phyloP scores from a whole-genome alignment of 2,113 vertebrate species.

The Pandion haliaetus region DNA sequence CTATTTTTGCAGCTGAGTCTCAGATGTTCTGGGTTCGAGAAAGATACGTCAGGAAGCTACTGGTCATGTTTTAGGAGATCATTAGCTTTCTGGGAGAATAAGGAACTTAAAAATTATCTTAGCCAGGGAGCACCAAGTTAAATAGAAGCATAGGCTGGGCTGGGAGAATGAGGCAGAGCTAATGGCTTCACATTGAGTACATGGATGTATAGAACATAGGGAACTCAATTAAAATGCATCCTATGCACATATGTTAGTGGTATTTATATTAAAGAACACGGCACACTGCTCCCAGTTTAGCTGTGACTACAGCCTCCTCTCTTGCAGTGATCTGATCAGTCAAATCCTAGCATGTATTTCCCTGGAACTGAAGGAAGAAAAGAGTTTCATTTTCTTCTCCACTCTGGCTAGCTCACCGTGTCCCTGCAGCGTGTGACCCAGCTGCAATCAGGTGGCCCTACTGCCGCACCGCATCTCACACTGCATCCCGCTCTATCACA shows the following conservation, averaged over 20 bases:
- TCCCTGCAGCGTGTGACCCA: not conserved
- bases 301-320: not conserved
- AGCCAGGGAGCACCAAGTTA: not conserved
- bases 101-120: not conserved
- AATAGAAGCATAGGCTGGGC: not conserved
- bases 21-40: not conserved
- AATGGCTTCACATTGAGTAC: not conserved
- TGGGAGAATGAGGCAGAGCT: not conserved
- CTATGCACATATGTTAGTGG: not conserved
- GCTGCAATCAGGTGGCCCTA: no score
- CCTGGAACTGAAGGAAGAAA: not conserved
- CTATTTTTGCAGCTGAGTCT: not conserved
- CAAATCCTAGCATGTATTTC: not conserved
- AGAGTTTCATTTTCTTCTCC: not conserved
- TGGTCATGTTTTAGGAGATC: not conserved
- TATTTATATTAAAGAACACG: not conserved
- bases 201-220: not conserved
- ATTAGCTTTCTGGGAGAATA: not conserved
- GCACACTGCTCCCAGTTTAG: not conserved
- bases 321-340: not conserved
- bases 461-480: fast-evolving
- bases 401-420: fast-evolving
- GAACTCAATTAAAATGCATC: not conserved
- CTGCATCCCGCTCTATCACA: fast-evolving
- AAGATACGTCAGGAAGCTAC: not conserved